These are phyloP conservation scores for Okamejei kenojei DNA, from an alignment of 2,797 vertebrate genomes.

Conservation along the genomic window DNA sequence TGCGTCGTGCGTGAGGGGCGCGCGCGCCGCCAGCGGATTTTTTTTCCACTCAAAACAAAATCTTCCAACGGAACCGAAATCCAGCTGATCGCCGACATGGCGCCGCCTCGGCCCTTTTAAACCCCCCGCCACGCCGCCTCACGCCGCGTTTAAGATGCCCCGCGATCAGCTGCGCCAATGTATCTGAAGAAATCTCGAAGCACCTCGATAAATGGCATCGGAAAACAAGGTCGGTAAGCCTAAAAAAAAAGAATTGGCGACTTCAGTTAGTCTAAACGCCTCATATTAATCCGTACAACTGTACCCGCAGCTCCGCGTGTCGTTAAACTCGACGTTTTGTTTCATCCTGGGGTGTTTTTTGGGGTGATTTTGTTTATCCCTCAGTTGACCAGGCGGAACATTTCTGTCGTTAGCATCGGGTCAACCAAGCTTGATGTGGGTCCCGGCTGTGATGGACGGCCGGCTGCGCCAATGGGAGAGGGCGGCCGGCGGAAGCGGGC, in stretches of 20 bases:
- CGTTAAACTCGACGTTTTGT: too few relatives aligned
- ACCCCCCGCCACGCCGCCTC: neutral
- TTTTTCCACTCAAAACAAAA: too few relatives aligned
- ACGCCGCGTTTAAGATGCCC: neutral
- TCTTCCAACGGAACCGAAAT: too few relatives aligned
- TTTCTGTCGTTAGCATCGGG: too few relatives aligned
- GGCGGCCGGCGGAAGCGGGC: neutral
- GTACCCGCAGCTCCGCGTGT: too few relatives aligned
- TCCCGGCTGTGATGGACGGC: neutral
- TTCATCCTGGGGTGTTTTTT: too few relatives aligned
- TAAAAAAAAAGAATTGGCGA: neutral
- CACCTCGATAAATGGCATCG: slow-evolving; percentile 28
- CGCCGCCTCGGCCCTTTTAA: neutral
- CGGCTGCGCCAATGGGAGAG: neutral
- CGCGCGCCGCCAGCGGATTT: too few relatives aligned
- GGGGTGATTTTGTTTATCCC: too few relatives aligned
- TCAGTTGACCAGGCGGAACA: neutral
- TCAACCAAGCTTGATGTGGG: neutral
- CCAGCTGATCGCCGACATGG: neutral
- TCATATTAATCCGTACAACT: too few relatives aligned
- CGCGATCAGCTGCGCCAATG: neutral
- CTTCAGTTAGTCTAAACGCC: too few relatives aligned
- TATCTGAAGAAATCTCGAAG: slow-evolving; percentile 25
- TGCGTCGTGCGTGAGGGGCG: too few relatives aligned
- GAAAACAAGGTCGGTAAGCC: neutral